phyloP scores from a whole-genome alignment of 1,140 invertebrate genomes.

The Heliothis subflexa region DNA sequence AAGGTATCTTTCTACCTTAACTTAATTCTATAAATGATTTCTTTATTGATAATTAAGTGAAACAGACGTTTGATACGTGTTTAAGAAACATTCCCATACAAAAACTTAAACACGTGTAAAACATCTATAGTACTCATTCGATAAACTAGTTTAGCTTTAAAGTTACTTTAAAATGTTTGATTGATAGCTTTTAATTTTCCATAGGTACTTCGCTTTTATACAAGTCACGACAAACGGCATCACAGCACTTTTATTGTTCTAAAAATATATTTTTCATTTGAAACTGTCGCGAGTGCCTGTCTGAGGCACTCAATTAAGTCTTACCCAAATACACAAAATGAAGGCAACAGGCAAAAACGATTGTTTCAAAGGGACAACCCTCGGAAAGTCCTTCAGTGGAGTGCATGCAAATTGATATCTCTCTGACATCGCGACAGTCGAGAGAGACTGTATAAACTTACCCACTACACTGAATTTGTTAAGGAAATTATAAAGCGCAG shows the following conservation, averaged over 20 bases:
- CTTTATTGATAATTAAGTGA: too few relatives aligned
- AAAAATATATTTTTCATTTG: neutral
- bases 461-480: slow-evolving; percentile 38
- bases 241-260: neutral
- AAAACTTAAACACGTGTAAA: too few relatives aligned
- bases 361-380: slow-evolving; percentile 74
- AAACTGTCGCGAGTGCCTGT: slow-evolving; percentile 9
- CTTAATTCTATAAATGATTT: too few relatives aligned
- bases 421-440: slow-evolving; percentile 70
- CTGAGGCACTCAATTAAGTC: slow-evolving; percentile 22
- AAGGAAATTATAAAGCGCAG: slow-evolving; percentile 39
- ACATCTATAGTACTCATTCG: too few relatives aligned
- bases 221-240: neutral
- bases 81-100: too few relatives aligned
- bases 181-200: too few relatives aligned
- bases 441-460: slow-evolving; percentile 50
- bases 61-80: too few relatives aligned
- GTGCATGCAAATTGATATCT: slow-evolving; percentile 81
- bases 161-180: too few relatives aligned
- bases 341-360: slow-evolving; percentile 59
- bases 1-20: too few relatives aligned
- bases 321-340: slow-evolving; percentile 50
- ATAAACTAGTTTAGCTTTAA: too few relatives aligned
- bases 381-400: slow-evolving; percentile 68
- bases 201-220: too few relatives aligned